phyloP scores from a whole-genome alignment of 1,140 invertebrate species.

The Ridgeia piscesae region DNA sequence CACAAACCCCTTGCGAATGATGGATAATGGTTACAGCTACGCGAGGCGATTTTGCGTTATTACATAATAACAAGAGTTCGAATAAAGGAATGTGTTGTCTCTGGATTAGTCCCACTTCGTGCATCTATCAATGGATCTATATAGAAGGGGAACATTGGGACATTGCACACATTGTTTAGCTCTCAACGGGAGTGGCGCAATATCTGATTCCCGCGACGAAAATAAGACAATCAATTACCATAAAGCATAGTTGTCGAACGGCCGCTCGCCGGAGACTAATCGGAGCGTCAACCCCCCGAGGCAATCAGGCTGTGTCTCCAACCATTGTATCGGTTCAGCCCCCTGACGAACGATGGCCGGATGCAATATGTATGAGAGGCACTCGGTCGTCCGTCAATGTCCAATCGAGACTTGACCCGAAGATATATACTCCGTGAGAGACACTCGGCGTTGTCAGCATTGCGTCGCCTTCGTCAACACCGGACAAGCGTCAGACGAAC shows the following conservation, averaged over 20 bases:
- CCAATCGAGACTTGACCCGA: not conserved
- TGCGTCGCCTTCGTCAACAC: not conserved
- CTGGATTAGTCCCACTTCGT: not conserved
- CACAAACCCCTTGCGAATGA: no score
- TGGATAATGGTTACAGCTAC: no score
- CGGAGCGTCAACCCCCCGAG: not conserved
- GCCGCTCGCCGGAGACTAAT: not conserved
- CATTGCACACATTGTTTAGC: not conserved
- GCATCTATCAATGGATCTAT: not conserved
- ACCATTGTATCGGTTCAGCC: not conserved
- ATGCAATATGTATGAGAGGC: not conserved
- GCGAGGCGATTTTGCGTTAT: no score
- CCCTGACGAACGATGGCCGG: not conserved
- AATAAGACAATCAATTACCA: not conserved
- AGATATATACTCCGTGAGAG: not conserved
- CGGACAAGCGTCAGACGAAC: no score
- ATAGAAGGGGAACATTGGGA: not conserved
- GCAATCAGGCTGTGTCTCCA: not conserved
- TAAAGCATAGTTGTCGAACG: not conserved
- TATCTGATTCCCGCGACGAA: not conserved
- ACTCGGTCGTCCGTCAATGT: not conserved
- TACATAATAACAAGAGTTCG: not conserved
- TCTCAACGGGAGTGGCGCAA: not conserved
- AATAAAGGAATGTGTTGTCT: not conserved
- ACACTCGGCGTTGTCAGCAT: not conserved